Base-by-base conservation (phyloP, 2,888 invertebrate species). In the Melipona beecheii region DNA sequence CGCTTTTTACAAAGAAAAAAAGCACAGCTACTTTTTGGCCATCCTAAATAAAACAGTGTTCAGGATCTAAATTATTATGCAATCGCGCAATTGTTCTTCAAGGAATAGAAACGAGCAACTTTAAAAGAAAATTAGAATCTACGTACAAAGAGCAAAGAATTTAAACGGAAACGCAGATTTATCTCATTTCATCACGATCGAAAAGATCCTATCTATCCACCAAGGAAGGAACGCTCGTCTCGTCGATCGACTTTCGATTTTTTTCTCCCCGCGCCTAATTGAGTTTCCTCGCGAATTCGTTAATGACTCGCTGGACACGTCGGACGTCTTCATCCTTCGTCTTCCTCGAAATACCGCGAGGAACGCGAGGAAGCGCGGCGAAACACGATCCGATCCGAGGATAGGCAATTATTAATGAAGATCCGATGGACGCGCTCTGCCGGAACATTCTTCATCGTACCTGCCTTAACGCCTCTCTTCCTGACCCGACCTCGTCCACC, bases 391-490 rank as follows among this genome's bases (percentile, higher is more conserved):
- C 84, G 17, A 24, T 54, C 31, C 31, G 50, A 56, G 71, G 68
- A 60, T 66, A 62, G 75, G 78, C 72, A 84, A 85, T 85, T 85
- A 86, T 86, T 86, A 86, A 86, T 75, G 85, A 83, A 85, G 85
- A 85, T 82, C 79, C 85, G 78, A 83, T 83, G 85, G 66, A 66
- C 60, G 76, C 24, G 76, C 24, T 74, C 84, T 31, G 56, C 60
- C 77, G 69, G 75, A 69, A 81, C 85, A 80, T 86, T 76, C 85
- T 64, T 85, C 83, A 85, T 83, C 83, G 43, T 43, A 43, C 11
- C 54, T 43, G n/a, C 43, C 70, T 68, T 60, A 60, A 43, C 43
- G 43, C 43, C 43, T 43, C 65, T 70, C 77, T 65, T 77, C 73
- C 79, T 81, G 71, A 77, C 65, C 75, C 68, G 56, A 56, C 54